Conservation (phyloP, 2,113 vertebrate species). For the Chamaea fasciata region DNA sequence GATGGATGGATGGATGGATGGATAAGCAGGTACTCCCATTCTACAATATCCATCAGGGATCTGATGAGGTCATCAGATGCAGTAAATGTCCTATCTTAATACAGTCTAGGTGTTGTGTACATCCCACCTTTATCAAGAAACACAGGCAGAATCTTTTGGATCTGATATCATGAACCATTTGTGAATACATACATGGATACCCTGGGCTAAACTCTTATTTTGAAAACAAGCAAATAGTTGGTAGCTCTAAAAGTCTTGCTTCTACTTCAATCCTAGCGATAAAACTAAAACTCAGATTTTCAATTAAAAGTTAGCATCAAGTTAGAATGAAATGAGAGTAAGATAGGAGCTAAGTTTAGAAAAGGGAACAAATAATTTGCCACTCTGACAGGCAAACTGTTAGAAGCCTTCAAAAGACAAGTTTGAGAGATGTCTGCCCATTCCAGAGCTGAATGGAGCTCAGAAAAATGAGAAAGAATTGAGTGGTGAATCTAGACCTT, state of each 20-base stretch:
- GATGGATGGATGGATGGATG: neutral
- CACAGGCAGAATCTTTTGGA: neutral
- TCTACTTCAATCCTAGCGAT: neutral
- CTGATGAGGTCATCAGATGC: neutral
- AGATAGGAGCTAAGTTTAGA: neutral
- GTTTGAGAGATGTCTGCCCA: neutral
- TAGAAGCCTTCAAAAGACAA: neutral
- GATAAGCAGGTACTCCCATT: neutral
- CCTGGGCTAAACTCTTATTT: neutral
- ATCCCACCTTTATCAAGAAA: neutral
- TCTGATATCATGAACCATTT: neutral
- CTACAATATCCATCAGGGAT: neutral
- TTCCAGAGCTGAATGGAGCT: neutral
- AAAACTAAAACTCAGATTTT: neutral
- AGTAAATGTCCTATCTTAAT: neutral
- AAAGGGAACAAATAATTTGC: neutral
- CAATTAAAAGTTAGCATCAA: neutral
- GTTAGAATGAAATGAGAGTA: neutral
- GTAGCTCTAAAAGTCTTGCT: neutral
- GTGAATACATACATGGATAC: neutral
- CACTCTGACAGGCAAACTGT: neutral
- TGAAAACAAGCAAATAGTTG: neutral
- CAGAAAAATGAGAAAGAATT: neutral
- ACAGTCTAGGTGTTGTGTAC: neutral
- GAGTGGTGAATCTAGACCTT: neutral